A percentile compares a stretch with the other conserved stretches of the same genome.
Conservation (phyloP, 2,888 invertebrate genomes). For the Empis livida region DNA sequence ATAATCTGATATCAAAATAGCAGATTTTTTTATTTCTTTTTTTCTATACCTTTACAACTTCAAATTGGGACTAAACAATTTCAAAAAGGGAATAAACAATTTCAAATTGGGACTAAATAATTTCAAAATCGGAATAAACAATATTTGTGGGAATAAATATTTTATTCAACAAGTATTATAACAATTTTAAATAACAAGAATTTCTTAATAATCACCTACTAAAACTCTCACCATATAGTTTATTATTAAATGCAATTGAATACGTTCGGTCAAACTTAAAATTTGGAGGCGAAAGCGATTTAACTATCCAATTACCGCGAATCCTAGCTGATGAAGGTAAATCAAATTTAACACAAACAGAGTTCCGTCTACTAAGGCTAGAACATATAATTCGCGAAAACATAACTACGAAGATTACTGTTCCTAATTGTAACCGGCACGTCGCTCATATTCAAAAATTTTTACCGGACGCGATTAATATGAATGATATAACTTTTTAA, state of each 20-base stretch:
- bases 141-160: too few species aligned
- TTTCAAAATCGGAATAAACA: too few species aligned
- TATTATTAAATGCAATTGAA: conserved; percentile 2
- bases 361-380: neutral
- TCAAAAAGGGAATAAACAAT: too few species aligned
- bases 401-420: neutral
- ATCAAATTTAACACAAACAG: neutral
- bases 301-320: neutral
- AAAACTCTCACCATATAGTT: neutral
- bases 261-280: neutral
- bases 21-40: too few species aligned
- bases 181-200: neutral
- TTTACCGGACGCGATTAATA: neutral
- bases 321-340: neutral
- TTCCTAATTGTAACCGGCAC: neutral
- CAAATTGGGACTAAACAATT: too few species aligned
- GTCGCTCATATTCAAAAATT: neutral
- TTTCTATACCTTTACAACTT: too few species aligned
- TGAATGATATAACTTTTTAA: too few species aligned
- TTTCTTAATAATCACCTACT: conserved; percentile 1
- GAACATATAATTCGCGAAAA: neutral
- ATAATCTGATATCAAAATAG: too few species aligned
- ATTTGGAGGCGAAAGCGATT: neutral
- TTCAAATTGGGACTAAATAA: too few species aligned
- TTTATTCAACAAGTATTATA: too few species aligned